These are phyloP conservation scores for Argyresthia goedartella DNA, from an alignment of 2,888 invertebrate species.

Conservation along the genomic window DNA sequence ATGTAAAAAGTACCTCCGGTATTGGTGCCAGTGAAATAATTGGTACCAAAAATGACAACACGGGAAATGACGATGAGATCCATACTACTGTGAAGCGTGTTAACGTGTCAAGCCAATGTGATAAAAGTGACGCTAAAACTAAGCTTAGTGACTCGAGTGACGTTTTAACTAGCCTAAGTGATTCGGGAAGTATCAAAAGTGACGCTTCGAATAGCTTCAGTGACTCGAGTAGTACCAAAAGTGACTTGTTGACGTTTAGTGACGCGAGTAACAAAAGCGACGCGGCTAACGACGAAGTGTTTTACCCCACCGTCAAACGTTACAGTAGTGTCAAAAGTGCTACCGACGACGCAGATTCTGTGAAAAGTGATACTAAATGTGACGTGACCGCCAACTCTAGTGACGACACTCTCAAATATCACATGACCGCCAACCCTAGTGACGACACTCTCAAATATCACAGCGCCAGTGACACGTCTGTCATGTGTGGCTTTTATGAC, in stretches of 20 bases:
- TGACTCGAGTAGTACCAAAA: no score
- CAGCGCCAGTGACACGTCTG: not conserved
- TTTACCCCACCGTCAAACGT: not conserved
- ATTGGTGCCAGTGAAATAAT: no score
- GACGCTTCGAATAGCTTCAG: no score
- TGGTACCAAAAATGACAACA: no score
- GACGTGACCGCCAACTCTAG: not conserved
- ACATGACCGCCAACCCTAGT: not conserved
- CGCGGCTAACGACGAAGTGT: not conserved
- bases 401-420: conserved; percentile 1
- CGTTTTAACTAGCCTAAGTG: no score
- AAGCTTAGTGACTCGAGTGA: not conserved
- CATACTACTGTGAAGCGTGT: no score
- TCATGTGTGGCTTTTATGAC: not conserved
- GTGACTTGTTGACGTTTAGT: no score
- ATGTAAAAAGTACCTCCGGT: no score
- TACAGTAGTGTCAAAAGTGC: conserved; percentile 4
- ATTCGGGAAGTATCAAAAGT: no score
- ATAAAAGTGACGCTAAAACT: not conserved
- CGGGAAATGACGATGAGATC: no score
- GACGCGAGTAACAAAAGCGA: not conserved
- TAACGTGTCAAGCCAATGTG: no score
- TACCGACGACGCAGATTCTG: not conserved
- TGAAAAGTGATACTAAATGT: not conserved
- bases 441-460: not conserved